Evolutionary conservation across 2,888 invertebrate species (phyloP).

Genomic region (Hecatera dysodea): DNA sequence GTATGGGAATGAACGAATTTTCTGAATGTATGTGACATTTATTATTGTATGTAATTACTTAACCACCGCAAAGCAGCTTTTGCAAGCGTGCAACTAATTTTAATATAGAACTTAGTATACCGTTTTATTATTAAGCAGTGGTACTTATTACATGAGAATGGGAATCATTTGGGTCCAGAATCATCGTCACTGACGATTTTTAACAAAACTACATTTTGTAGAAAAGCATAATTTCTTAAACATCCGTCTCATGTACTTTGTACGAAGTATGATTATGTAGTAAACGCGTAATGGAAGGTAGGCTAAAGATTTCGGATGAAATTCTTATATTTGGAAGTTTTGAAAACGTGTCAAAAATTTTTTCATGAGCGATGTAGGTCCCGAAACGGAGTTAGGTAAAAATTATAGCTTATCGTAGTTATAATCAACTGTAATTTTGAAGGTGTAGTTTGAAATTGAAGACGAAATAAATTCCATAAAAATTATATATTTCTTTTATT

Average conservation of each 20-base stretch:
- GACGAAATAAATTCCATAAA: conserved; percentile 88
- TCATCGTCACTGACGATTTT: conserved; percentile 64
- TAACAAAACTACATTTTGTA: conserved; percentile 61
- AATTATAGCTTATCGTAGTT: conserved; percentile 89
- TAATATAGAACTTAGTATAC: conserved; percentile 79
- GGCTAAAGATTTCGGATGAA: conserved; percentile 76
- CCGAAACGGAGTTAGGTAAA: conserved; percentile 85
- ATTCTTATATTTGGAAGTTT: conserved; percentile 82
- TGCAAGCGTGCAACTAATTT: conserved; percentile 87
- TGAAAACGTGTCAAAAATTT: conserved; percentile 88
- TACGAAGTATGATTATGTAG: conserved; percentile 77
- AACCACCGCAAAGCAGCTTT: conserved; percentile 89
- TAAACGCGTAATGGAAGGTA: conserved; percentile 84
- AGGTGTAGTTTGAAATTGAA: conserved; percentile 90
- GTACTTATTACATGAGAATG: conserved; percentile 74
- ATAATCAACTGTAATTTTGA: conserved; percentile 90
- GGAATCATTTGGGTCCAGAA: conserved; percentile 67
- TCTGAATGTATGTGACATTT: conserved; percentile 74
- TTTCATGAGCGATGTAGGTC: conserved; percentile 81
- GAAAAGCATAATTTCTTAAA: conserved; percentile 59
- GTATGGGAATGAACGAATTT: conserved; percentile 87
- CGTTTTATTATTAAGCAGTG: conserved; percentile 74
- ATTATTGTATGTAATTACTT: conserved; percentile 79
- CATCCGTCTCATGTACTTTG: conserved; percentile 67
- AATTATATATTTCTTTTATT: conserved; percentile 57